These are phyloP conservation scores for Mesopsocus fuscifrons DNA, from an alignment of 2,888 invertebrate species.

Conservation along the genomic window DNA sequence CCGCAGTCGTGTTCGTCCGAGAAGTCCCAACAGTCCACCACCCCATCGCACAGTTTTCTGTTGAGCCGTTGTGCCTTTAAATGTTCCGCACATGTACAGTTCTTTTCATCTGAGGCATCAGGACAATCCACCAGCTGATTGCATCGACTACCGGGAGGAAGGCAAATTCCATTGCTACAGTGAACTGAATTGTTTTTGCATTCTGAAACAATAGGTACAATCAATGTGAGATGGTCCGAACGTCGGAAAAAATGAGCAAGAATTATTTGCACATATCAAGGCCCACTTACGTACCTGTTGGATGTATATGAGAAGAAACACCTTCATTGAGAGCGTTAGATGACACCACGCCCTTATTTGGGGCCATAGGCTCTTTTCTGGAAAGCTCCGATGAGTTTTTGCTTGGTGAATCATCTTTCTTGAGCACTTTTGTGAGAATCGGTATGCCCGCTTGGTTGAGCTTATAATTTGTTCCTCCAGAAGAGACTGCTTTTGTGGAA, in stretches of 20 bases:
- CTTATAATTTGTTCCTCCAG: conserved; percentile 28
- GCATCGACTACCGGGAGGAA: conserved; percentile 43
- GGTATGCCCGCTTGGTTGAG: conserved; percentile 44
- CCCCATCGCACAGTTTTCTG: conserved; percentile 59
- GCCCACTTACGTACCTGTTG: neutral
- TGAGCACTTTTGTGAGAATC: conserved; percentile 42
- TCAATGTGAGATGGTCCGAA: neutral
- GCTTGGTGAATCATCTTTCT: conserved; percentile 24
- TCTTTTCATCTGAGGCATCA: conserved; percentile 48
- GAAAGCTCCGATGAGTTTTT: no score
- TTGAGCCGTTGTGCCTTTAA: conserved; percentile 44
- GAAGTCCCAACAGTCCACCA: conserved; percentile 62
- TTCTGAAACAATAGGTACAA: conserved; percentile 14
- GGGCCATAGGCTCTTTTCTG: no score
- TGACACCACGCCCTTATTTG: no score
- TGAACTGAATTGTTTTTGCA: conserved; percentile 29
- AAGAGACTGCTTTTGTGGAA: conserved; percentile 39
- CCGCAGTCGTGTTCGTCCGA: conserved; percentile 60
- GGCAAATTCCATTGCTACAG: conserved; percentile 42
- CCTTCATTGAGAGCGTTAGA: conserved; percentile 5
- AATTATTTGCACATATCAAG: no score
- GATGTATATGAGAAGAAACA: conserved; percentile 3
- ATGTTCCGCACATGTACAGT: conserved; percentile 58
- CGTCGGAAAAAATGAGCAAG: no score
- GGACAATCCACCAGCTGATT: conserved; percentile 50